phyloP scores from a whole-genome alignment of 2,113 vertebrate species.

The Rynchops niger region DNA sequence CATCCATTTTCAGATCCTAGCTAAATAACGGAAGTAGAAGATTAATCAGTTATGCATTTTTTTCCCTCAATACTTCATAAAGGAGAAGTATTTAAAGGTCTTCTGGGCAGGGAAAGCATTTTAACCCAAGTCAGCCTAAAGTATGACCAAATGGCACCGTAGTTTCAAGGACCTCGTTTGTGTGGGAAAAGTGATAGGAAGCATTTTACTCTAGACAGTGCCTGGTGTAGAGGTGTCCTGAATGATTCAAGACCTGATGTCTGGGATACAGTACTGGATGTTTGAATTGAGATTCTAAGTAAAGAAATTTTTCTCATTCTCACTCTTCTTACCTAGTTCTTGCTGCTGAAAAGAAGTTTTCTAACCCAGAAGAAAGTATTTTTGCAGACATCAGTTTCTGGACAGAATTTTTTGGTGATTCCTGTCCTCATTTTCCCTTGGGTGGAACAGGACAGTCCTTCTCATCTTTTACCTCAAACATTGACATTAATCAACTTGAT shows the following conservation, averaged over 20 bases:
- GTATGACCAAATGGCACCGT: not conserved
- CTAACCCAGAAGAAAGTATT: not conserved
- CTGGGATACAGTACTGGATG: not conserved
- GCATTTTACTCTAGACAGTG: not conserved
- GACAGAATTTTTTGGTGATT: not conserved
- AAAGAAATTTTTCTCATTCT: not conserved
- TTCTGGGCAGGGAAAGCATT: not conserved
- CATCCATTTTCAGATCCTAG: not conserved
- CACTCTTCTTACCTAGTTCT: not conserved
- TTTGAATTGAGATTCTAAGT: not conserved
- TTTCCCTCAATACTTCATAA: not conserved
- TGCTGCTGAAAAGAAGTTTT: not conserved
- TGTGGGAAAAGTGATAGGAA: not conserved
- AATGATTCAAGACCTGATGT: not conserved
- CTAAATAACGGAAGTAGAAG: not conserved
- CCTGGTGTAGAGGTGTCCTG: not conserved
- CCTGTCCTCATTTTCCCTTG: not conserved
- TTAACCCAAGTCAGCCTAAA: not conserved
- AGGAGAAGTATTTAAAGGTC: not conserved
- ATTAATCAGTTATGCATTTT: not conserved
- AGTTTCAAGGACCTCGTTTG: not conserved
- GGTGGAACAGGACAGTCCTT: not conserved
- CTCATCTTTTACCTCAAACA: not conserved
- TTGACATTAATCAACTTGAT: not conserved
- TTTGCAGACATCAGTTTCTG: not conserved